Base-by-base conservation (phyloP, 1,140 invertebrate species). In the Penaeus indicus region DNA sequence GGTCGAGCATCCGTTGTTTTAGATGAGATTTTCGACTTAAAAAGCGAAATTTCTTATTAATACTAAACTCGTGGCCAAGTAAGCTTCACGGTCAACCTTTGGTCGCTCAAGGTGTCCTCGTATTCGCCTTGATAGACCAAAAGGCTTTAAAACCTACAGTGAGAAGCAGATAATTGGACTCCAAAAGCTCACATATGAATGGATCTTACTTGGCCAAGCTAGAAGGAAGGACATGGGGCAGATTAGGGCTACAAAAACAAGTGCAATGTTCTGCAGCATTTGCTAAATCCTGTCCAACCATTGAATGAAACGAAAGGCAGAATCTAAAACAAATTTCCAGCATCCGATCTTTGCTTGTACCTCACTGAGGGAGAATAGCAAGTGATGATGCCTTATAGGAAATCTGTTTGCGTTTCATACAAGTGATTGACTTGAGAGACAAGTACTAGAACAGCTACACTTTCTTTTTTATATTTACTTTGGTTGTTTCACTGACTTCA, bases 1-100 rank as follows among this genome's bases (percentile, higher is more conserved):
- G 42, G 72, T 75, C 72, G 42, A 25, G n/a, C 72, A 32, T 75
- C 72, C 72, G 72, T 75, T 38, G 72, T 75, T 75, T 38, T 27
- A 75, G 72, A 32, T 75, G 72, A 32, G 72, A 75, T 38, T 75
- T 75, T 75, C n/a, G 72, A 75, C 72, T 75, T 32, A 16, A 75
- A 38, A 19, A 38, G 42, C 72, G 27, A 38, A 75, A 1, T 75
- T 75, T 54, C 54, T 11, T 54, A 54, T 54, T 54, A 54, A 54
- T 54, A 54, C 54, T 54, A 54, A 54, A 54, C 27, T 38, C 27
- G 42, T 75, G 72, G 72, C 72, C 72, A 75, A 27, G 72, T 75
- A 75, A 75, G 72, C 54, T 10, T 54, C 54, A 13, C 54, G 54
- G 54, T 42, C 10, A 54, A 13, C 54, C 54, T 54, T 54, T 54